Percentiles rank a stretch among this genome's conserved stretches.
These are phyloP conservation scores for Amniataba percoides DNA, from an alignment of 2,797 vertebrate species.

Conservation along the genomic window DNA sequence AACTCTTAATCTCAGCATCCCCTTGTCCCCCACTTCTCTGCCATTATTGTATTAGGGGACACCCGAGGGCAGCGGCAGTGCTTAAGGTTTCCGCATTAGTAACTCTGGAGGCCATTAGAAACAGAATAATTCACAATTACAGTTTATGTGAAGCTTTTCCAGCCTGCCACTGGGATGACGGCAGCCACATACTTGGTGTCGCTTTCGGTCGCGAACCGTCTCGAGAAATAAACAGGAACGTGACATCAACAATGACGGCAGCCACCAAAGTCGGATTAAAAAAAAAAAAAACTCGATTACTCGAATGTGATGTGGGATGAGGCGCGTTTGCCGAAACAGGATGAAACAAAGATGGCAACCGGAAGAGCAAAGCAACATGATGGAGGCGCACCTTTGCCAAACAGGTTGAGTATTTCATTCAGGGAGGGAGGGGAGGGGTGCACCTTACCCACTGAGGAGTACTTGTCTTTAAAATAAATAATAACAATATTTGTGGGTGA, in stretches of 20 bases:
- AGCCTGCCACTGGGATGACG: neutral
- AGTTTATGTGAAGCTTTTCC: neutral
- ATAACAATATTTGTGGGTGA: neutral
- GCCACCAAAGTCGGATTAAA: neutral
- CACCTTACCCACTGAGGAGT: no score
- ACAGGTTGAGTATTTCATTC: constrained; percentile 3
- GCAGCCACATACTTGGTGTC: neutral
- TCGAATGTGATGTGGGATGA: neutral
- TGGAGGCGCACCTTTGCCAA: constrained; percentile 10
- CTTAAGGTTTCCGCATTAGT: constrained; percentile 6
- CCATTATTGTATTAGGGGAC: neutral
- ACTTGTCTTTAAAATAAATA: no score
- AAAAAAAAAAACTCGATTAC: neutral
- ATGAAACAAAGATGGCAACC: constrained; percentile 39
- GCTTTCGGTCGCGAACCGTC: no score
- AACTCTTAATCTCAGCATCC: neutral
- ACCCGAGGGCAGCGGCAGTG: neutral
- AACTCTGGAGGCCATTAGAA: constrained; percentile 1
- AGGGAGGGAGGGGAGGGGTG: no score
- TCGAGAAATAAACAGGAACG: neutral
- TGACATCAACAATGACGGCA: neutral
- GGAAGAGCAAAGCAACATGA: constrained; percentile 6
- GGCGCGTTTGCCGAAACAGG: neutral
- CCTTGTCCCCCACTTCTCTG: neutral
- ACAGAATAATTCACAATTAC: neutral